Percentiles rank a stretch among this genome's conserved stretches.
Conservation (phyloP, 2,797 vertebrate species). For the Mus minutoides region DNA sequence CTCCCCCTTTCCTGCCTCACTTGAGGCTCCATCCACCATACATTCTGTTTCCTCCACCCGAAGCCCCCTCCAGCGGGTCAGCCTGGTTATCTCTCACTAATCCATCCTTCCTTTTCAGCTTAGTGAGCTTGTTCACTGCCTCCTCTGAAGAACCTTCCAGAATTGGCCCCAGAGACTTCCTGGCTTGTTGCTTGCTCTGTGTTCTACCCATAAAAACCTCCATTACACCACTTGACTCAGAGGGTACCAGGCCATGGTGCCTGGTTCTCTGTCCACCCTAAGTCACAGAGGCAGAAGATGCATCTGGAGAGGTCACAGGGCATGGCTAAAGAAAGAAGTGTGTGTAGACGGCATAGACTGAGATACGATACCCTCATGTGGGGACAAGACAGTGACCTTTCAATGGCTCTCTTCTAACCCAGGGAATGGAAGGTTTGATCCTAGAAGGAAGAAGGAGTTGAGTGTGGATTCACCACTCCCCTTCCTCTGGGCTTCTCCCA, state of each 20-base stretch:
- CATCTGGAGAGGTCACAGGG: background rate
- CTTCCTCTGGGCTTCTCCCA: background rate
- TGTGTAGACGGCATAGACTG: conserved; percentile 20
- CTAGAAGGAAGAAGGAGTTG: background rate
- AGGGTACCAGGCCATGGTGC: background rate
- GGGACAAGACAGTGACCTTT: conserved; percentile 29
- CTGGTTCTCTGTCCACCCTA: background rate
- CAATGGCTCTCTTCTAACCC: background rate
- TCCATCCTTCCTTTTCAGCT: conserved; percentile 50
- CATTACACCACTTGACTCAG: background rate
- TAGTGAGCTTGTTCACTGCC: background rate
- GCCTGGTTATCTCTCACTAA: background rate
- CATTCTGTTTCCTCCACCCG: background rate
- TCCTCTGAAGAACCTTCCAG: conserved; percentile 20
- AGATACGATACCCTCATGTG: background rate
- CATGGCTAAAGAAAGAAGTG: conserved; percentile 30
- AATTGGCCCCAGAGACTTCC: background rate
- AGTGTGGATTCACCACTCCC: background rate
- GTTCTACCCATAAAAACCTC: background rate
- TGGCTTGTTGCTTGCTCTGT: background rate
- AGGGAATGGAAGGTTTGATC: background rate
- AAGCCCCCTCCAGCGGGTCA: background rate
- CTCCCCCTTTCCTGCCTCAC: background rate
- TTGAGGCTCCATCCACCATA: background rate
- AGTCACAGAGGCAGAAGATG: background rate